A percentile compares a stretch with the other conserved stretches of the same genome.
Evolutionary conservation across 2,113 vertebrate genomes (phyloP).

Genomic region (Bagarius yarrelli): DNA sequence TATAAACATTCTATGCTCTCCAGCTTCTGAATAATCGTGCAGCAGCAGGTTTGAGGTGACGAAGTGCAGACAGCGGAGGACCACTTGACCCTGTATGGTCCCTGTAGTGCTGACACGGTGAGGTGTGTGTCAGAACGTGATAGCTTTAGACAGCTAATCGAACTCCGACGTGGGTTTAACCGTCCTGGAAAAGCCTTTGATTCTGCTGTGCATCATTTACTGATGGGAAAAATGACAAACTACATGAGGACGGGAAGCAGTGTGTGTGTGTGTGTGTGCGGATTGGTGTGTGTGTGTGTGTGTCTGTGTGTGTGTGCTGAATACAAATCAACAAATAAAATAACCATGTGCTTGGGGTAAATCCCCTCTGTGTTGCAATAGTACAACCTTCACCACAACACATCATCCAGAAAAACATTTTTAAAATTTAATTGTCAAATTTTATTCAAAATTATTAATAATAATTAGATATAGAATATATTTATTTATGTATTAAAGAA

Average conservation of each 20-base stretch:
- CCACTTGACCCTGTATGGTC: constrained; percentile 17
- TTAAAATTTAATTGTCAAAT: no score
- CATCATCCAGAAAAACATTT: no score
- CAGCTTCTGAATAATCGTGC: background rate
- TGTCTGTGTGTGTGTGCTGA: background rate
- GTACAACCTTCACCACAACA: no score
- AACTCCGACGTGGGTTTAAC: constrained; percentile 28
- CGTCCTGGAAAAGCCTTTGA: constrained; percentile 11
- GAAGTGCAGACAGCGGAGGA: constrained; percentile 17
- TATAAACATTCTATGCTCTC: background rate
- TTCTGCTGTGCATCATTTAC: background rate
- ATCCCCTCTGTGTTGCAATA: no score
- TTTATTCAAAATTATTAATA: no score
- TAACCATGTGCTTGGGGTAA: no score
- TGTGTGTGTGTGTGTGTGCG: background rate
- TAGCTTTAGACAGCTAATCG: constrained; percentile 41
- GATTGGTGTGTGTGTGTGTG: constrained; percentile 14
- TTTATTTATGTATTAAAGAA: no score
- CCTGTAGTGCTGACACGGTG: constrained; percentile 8
- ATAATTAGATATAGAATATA: no score
- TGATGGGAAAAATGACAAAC: background rate
- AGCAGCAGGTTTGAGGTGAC: background rate
- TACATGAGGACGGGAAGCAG: background rate
- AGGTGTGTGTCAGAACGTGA: constrained; percentile 2
- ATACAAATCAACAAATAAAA: background rate